These are phyloP conservation scores for Otocyon megalotis DNA, from an alignment of 2,113 vertebrate genomes.

Conservation along the genomic window DNA sequence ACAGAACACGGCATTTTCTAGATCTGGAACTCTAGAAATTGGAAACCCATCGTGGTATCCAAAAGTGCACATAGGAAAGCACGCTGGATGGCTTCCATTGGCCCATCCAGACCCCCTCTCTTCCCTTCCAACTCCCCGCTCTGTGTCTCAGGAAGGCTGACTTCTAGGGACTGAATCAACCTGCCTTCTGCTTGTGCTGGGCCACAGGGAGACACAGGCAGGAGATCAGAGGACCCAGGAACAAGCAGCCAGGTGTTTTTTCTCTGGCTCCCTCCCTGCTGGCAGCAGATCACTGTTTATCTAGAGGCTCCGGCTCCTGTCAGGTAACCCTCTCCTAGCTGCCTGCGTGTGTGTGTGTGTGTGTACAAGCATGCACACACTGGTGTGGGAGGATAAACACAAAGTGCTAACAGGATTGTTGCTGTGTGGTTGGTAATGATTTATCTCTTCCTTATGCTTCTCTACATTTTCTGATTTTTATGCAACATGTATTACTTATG, in stretches of 20 bases:
- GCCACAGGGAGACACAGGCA: not conserved
- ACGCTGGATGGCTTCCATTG: not conserved
- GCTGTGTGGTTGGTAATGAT: not conserved
- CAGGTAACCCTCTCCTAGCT: not conserved
- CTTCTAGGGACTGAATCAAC: not conserved
- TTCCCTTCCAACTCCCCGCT: not conserved
- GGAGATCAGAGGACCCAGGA: not conserved
- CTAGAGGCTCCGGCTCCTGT: not conserved
- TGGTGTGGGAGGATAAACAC: not conserved
- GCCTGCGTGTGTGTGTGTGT: not conserved
- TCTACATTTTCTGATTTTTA: slow-evolving; percentile 11
- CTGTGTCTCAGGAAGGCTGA: not conserved
- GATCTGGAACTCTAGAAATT: not conserved
- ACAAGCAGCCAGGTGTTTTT: not conserved
- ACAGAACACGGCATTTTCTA: not conserved
- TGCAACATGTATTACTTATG: not conserved
- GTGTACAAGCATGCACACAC: fast-evolving
- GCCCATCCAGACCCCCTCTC: not conserved
- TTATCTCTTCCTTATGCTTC: not conserved
- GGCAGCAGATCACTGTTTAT: not conserved
- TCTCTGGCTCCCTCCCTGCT: not conserved
- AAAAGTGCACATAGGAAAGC: not conserved
- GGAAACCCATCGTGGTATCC: not conserved
- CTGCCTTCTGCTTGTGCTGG: not conserved
- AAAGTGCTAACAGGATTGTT: not conserved